A percentile compares a stretch with the other conserved stretches of the same genome.
phyloP scores from a whole-genome alignment of 2,888 invertebrate species.

The Frankliniella fusca region DNA sequence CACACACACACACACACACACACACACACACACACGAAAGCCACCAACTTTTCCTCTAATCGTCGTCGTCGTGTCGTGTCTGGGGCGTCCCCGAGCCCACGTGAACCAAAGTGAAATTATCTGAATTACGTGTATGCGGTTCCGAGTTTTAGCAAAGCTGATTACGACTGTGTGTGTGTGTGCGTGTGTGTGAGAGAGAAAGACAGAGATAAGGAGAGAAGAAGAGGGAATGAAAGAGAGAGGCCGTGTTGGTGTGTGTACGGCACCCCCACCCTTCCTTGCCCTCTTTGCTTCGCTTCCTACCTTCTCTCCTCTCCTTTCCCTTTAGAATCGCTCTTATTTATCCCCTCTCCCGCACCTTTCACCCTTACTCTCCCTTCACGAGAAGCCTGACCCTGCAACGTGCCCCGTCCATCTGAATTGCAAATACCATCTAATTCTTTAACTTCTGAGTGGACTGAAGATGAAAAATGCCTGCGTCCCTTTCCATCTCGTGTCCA shows the following conservation, averaged over 20 bases:
- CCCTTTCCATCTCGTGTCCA: not conserved
- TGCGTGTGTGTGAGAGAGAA: no score
- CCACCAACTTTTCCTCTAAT: constrained; percentile 2
- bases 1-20: constrained; percentile 1
- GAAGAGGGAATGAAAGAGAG: no score
- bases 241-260: not conserved
- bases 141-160: constrained; percentile 24
- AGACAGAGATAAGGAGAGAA: no score
- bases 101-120: constrained; percentile 26
- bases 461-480: constrained; percentile 22
- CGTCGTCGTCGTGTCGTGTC: not conserved
- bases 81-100: not conserved
- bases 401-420: constrained; percentile 8
- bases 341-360: not conserved
- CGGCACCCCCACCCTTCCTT: not conserved
- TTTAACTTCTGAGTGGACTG: constrained; percentile 17
- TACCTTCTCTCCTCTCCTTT: not conserved
- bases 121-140: constrained; percentile 19
- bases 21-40: not conserved
- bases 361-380: not conserved
- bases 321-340: not conserved
- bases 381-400: not conserved
- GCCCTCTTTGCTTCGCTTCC: not conserved
- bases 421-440: constrained; percentile 20
- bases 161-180: not conserved